Evolutionary conservation across 2,888 invertebrate species (phyloP).

Genomic region (Tryphoninae sp.): DNA sequence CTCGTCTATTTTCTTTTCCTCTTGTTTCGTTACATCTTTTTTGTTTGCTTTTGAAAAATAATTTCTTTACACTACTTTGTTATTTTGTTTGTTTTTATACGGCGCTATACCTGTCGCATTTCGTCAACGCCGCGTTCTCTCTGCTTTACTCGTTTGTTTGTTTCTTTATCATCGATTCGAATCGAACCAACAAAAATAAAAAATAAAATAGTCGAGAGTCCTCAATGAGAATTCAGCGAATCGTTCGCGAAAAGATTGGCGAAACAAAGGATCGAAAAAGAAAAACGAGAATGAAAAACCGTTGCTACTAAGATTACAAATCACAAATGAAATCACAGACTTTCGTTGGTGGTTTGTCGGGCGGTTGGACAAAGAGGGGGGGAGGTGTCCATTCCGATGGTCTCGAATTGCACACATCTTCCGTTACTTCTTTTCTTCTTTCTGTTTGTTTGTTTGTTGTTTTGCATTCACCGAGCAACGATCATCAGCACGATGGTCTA

Average conservation of each 20-base stretch:
- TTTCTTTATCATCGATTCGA: conserved; percentile 55
- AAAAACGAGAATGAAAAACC: conserved; percentile 62
- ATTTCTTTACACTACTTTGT: conserved; percentile 75
- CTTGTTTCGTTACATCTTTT: conserved; percentile 54
- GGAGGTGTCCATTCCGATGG: conserved; percentile 39
- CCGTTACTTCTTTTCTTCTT: conserved; percentile 15
- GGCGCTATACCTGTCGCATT: conserved; percentile 29
- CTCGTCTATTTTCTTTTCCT: conserved; percentile 52
- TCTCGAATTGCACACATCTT: conserved; percentile 32
- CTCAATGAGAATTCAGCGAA: conserved; percentile 60
- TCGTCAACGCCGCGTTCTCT: conserved; percentile 43
- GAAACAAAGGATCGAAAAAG: conserved; percentile 53
- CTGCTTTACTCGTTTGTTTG: conserved; percentile 27
- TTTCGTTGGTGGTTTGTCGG: conserved; percentile 80
- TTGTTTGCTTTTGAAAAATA: conserved; percentile 75
- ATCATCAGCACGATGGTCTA: conserved; percentile 31
- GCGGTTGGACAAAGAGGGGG: conserved; percentile 54
- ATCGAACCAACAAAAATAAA: conserved; percentile 66
- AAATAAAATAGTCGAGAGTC: conserved; percentile 68
- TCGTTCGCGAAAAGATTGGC: conserved; percentile 70
- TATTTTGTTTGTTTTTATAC: conserved; percentile 15
- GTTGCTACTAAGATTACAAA: conserved; percentile 80
- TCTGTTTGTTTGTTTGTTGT: conserved; percentile 30
- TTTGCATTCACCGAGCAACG: conserved; percentile 29
- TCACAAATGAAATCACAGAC: conserved; percentile 82